Percentiles rank a stretch among this genome's conserved stretches.
phyloP scores from a whole-genome alignment of 1,140 invertebrate species.

The Drosophila ironensis region DNA sequence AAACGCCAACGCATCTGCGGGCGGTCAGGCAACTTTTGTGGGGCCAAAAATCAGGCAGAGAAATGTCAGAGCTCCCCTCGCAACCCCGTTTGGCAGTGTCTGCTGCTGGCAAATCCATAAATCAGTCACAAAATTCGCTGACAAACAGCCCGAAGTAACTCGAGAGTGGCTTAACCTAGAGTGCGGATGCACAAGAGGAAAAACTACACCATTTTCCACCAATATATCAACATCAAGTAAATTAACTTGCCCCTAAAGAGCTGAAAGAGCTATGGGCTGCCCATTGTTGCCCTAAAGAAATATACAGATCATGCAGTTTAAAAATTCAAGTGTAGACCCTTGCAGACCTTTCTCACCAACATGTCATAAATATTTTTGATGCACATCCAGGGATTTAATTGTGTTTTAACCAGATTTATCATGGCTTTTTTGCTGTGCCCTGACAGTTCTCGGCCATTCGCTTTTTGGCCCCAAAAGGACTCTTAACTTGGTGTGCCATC shows the following conservation, averaged over 20 bases:
- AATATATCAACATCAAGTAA: too few relatives aligned
- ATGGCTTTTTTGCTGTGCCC: slow-evolving; percentile 1
- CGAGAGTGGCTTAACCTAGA: slow-evolving; percentile 25
- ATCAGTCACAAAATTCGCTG: slow-evolving; percentile 35
- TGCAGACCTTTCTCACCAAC: too few relatives aligned
- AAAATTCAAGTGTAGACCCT: background rate
- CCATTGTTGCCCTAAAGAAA: too few relatives aligned
- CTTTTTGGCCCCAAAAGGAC: background rate
- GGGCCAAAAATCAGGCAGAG: slow-evolving; percentile 28
- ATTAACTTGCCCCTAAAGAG: too few relatives aligned
- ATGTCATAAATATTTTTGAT: background rate
- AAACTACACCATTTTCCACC: background rate
- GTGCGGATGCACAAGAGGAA: background rate
- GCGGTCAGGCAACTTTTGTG: slow-evolving; percentile 35
- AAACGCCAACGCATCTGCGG: slow-evolving; percentile 45
- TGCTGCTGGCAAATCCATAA: slow-evolving; percentile 17
- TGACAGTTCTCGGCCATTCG: background rate
- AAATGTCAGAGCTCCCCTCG: slow-evolving; percentile 11
- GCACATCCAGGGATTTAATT: background rate
- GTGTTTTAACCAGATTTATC: slow-evolving; percentile 7
- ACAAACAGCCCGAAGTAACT: slow-evolving; percentile 24
- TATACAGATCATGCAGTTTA: too few relatives aligned
- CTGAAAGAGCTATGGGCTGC: too few relatives aligned
- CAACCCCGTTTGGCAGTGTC: background rate
- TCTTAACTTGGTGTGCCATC: slow-evolving; percentile 6